Conservation (phyloP, 2,113 vertebrate species). For the Prinia subflava region DNA sequence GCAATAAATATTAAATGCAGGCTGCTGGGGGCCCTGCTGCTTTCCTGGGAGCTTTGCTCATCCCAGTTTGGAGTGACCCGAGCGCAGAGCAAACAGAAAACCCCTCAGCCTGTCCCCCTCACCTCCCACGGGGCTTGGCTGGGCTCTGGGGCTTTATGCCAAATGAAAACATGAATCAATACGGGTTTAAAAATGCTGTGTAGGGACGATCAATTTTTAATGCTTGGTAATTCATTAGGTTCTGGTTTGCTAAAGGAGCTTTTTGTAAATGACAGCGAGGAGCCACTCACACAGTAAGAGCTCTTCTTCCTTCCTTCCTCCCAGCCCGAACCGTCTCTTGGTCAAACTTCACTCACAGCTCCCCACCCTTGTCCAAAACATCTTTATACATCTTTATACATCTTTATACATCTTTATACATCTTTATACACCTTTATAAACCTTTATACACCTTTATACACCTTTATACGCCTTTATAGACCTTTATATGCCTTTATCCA, state of each 20-base stretch:
- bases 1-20: background rate
- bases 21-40: background rate
- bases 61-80: background rate
- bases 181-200: background rate
- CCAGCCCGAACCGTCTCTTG: background rate
- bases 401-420: background rate
- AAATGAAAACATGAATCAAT: constrained; percentile 10
- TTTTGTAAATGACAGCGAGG: background rate
- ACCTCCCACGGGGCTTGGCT: background rate
- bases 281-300: background rate
- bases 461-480: background rate
- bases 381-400: background rate
- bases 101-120: background rate
- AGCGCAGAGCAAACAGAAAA: background rate
- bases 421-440: background rate
- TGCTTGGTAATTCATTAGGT: background rate
- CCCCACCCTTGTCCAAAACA: background rate
- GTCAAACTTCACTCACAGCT: fast-evolving
- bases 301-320: background rate
- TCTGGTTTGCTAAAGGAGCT: background rate
- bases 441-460: fast-evolving
- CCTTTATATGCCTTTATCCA: background rate
- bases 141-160: background rate
- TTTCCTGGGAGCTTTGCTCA: background rate
- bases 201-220: background rate